Base-by-base conservation (phyloP, 1,140 invertebrate species). In the Plodia interpunctella region DNA sequence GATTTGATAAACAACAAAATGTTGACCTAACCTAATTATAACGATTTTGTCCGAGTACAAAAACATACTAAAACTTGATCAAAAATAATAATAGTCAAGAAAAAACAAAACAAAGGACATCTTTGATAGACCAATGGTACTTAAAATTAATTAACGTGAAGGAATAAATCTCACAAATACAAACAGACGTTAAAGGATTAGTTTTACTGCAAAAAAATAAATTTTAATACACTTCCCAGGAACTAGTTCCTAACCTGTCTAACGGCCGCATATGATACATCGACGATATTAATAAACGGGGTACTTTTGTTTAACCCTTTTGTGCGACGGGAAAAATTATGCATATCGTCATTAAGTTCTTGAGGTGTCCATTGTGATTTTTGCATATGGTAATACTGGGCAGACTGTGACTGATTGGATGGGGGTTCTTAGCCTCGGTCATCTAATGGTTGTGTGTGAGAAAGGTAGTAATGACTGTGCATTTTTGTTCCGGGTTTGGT, bases 281-380 rank as follows among this genome's bases (percentile, higher is more conserved):
- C 70, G 76, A 80, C 65, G 60, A 68, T 72, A 81, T 87, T 85
- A 87, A 85, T 87, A 85, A 69, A 74, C 70, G 57, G 6, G 30
- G 62, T 61, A 71, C 74, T 68, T 78, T 86, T 87, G 84, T 87
- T 79, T 85, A 84, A 80, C 79, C 80, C 83, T 77, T 74, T 86
- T 83, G 77, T 83, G 62, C 51, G 21, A 58, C 44, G 52, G 21
- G 49, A 55, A 65, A 77, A 79, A 81, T 86, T 87, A 83, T 82
- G 71, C 78, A 75, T 64, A 64, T 61, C 74, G 74, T 71, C 75
- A 84, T 87, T 87, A 83, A 83, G 69, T 79, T 78, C 76, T 87
- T 74, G 70, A 76, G 72, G 65, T 60, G 53, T 63, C 69, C 63
- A 77, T 87, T 87, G 80, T 87, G 62, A 83, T 83, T 80, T 81